A percentile compares a stretch with the other conserved stretches of the same genome.
Conservation (phyloP, 1,140 invertebrate species). For the Diorhabda elongata region DNA sequence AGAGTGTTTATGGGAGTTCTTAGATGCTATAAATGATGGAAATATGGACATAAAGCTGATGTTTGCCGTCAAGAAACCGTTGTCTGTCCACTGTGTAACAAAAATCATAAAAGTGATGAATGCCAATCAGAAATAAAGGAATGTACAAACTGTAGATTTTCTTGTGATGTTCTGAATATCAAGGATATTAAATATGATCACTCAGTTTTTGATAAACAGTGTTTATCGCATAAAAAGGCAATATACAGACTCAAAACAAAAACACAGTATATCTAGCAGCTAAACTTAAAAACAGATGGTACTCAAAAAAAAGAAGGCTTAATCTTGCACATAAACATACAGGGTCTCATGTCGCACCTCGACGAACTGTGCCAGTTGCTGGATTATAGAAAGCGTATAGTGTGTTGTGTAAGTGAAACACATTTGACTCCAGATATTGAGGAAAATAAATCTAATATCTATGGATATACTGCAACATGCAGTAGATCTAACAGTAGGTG, state of each 20-base stretch:
- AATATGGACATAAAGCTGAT: neutral
- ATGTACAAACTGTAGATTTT: slow-evolving; percentile 1
- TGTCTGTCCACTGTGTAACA: neutral
- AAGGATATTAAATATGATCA: neutral
- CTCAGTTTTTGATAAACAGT: neutral
- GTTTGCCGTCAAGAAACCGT: neutral
- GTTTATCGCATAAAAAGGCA: neutral
- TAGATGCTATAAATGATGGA: neutral
- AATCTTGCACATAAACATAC: neutral
- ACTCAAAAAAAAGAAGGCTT: neutral
- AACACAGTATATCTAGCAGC: neutral
- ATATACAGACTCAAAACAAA: neutral
- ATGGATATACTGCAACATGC: neutral
- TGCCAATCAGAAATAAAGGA: neutral
- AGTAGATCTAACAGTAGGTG: neutral
- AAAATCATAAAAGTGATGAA: neutral
- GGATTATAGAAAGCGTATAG: neutral
- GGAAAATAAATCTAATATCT: neutral
- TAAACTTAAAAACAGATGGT: neutral
- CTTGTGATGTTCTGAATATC: neutral
- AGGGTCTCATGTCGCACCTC: neutral
- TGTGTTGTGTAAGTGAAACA: neutral
- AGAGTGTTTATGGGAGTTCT: slow-evolving; percentile 1
- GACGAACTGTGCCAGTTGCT: neutral
- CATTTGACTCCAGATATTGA: neutral